Evolutionary conservation across 2,113 vertebrate species (phyloP).

Genomic region (Paramisgurnus dabryanus): DNA sequence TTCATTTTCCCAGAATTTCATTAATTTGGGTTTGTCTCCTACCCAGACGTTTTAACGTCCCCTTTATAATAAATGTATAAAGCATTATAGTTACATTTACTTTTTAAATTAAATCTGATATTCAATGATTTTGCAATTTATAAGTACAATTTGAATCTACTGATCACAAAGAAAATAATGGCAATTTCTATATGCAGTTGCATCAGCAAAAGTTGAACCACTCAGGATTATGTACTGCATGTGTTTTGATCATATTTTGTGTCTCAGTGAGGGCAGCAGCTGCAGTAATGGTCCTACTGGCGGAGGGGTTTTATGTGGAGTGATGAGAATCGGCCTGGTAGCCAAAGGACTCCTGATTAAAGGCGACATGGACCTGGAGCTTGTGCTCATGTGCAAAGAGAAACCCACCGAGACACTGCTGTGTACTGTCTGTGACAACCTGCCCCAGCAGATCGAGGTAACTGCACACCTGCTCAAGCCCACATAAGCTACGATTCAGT

Average conservation of each 20-base stretch:
- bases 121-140: too few species aligned
- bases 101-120: too few species aligned
- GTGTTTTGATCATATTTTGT: neutral
- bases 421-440: slow-evolving; percentile 88
- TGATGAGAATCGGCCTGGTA: slow-evolving; percentile 96
- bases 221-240: neutral
- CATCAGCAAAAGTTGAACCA: too few species aligned
- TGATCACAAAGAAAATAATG: too few species aligned
- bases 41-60: too few species aligned
- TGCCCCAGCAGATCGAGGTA: slow-evolving; percentile 92
- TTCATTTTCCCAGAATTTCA: too few species aligned
- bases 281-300: slow-evolving; percentile 24
- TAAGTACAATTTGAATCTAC: too few species aligned
- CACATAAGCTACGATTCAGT: neutral
- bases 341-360: slow-evolving; percentile 98
- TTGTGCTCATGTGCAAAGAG: slow-evolving; percentile 97
- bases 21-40: too few species aligned
- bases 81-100: too few species aligned
- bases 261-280: slow-evolving; percentile 82
- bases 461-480: slow-evolving; percentile 9
- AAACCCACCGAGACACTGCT: slow-evolving; percentile 93
- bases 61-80: too few species aligned
- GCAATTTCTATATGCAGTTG: too few species aligned
- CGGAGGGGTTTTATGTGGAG: slow-evolving; percentile 89
- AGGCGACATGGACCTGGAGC: slow-evolving; percentile 96